phyloP scores from a whole-genome alignment of 2,113 vertebrate genomes.

The Calidris pugnax region DNA sequence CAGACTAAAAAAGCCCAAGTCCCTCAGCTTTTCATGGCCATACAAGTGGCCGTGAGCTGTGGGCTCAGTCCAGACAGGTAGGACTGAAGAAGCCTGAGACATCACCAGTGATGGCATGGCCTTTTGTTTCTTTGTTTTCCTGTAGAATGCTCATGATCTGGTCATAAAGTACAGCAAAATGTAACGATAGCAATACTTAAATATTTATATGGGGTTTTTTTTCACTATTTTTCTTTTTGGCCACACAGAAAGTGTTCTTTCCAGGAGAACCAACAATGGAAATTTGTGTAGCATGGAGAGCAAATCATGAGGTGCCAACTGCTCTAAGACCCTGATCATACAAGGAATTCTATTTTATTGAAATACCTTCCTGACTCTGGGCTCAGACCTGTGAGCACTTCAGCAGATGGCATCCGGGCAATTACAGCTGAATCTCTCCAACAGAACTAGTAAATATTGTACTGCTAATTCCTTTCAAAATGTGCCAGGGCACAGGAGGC shows the following conservation, averaged over 20 bases:
- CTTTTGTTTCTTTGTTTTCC: background rate
- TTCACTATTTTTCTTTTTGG: background rate
- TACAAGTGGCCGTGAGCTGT: rapidly evolving
- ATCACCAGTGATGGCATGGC: background rate
- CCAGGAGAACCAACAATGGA: background rate
- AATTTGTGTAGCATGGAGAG: background rate
- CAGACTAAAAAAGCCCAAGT: no score
- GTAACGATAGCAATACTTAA: background rate
- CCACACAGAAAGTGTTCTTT: background rate
- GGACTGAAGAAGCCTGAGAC: background rate
- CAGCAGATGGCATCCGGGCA: background rate
- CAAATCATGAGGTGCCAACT: background rate
- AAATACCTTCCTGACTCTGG: background rate
- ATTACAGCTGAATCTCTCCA: background rate
- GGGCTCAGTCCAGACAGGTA: background rate
- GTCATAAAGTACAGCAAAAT: background rate
- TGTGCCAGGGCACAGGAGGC: background rate
- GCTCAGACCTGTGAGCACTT: background rate
- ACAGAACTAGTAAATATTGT: background rate
- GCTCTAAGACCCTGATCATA: background rate
- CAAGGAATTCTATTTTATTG: background rate
- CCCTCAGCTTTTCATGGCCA: no score
- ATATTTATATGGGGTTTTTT: background rate
- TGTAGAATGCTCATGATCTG: rapidly evolving
- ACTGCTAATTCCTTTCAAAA: background rate